These are phyloP conservation scores for Drosophila orena DNA, from an alignment of 1,140 invertebrate genomes.

Conservation along the genomic window DNA sequence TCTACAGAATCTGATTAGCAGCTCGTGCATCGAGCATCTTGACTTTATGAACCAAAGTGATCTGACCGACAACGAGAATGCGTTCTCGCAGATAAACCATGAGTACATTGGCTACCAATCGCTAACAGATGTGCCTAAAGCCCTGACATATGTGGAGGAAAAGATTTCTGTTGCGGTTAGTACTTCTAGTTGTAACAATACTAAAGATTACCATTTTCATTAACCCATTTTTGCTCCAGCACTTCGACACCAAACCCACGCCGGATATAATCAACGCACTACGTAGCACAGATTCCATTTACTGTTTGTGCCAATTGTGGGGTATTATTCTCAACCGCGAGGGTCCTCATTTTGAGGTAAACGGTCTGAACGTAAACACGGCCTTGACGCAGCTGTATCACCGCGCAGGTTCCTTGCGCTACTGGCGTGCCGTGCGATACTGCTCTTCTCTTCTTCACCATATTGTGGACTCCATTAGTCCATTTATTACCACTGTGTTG, in stretches of 20 bases:
- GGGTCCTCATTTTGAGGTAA: slow-evolving; percentile 91
- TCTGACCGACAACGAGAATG: slow-evolving; percentile 88
- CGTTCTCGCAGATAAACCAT: slow-evolving; percentile 95
- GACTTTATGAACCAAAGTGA: slow-evolving; percentile 95
- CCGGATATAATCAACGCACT: slow-evolving; percentile 91
- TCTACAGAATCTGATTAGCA: slow-evolving; percentile 97
- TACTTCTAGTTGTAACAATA: not conserved
- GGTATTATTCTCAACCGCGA: slow-evolving; percentile 93
- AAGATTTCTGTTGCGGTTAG: slow-evolving; percentile 87
- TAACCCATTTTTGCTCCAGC: slow-evolving; percentile 23
- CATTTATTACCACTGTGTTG: slow-evolving; percentile 98
- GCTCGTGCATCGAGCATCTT: slow-evolving; percentile 97
- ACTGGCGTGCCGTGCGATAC: slow-evolving; percentile 97
- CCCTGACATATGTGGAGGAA: slow-evolving; percentile 90
- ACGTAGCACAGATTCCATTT: slow-evolving; percentile 89
- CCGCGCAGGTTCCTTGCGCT: slow-evolving; percentile 93
- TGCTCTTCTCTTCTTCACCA: slow-evolving; percentile 96
- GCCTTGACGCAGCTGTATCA: slow-evolving; percentile 93
- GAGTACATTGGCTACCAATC: slow-evolving; percentile 98
- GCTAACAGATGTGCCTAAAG: slow-evolving; percentile 97
- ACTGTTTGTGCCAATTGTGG: slow-evolving; percentile 92
- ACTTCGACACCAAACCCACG: slow-evolving; percentile 87
- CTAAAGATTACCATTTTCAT: fast-evolving
- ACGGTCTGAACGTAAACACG: slow-evolving; percentile 88
- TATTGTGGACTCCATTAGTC: slow-evolving; percentile 98